Evolutionary conservation across 2,888 invertebrate species (phyloP), one percentile per base, ranked within the genome.

Genomic region (Philereme vetulata): DNA sequence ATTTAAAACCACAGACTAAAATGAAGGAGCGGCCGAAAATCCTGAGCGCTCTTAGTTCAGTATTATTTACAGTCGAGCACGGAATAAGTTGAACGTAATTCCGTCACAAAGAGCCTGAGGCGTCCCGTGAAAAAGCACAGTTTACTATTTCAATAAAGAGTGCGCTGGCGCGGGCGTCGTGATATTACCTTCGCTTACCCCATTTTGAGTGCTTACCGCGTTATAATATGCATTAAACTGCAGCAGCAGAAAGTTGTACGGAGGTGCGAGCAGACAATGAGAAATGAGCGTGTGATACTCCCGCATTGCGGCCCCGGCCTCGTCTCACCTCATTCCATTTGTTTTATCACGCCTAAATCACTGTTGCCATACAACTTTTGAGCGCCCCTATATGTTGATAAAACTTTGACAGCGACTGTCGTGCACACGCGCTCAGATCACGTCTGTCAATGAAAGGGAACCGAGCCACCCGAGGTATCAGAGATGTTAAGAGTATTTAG

Each of bases 401-500:
- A 86, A 89, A 91, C 80, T 91, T 90, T 87, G 90, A 88, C 89
- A 87, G 82, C 75, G 72, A 76, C 85, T 88, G 88, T 90, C 90
- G 81, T 78, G 76, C 77, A 82, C 88, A 88, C 83, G 78, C 82
- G 72, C 76, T 67, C 72, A 72, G 77, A 77, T 77, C 81, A 78
- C 82, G 85, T 85, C 85, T 88, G 85, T 85, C 87, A 88, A 87
- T 88, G 87, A 79, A 82, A 85, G 83, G 84, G 85, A 78, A 81
- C 80, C 72, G 84, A 85, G 83, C 84, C 84, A 78, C 80, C 80
- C 72, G 84, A 85, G 83, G 85, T 90, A 90, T 89, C 90, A 88
- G 88, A 91, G 89, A 90, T 86, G 89, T 88, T 88, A 90, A 90
- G 91, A 90, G 90, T 90, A 86, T 92, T 91, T 90, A 87, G 89